Conservation (phyloP, 53 echinoderm and acorn worm genomes). For the Luidia sarsii region DNA sequence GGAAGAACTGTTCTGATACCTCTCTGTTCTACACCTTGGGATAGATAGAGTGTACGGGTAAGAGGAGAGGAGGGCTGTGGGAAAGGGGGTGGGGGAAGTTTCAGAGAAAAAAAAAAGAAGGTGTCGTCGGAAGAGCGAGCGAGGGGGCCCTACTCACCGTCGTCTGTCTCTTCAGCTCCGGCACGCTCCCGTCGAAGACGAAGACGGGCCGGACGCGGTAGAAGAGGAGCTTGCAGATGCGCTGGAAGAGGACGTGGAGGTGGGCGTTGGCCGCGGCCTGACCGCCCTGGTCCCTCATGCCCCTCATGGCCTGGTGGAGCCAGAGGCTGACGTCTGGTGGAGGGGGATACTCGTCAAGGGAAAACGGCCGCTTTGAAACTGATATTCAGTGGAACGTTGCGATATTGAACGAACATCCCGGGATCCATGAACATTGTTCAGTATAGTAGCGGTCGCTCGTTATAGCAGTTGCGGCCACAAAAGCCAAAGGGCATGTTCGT, state of each 20-base stretch:
- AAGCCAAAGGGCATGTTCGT: too few relatives aligned
- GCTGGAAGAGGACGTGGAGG: conserved; percentile 81
- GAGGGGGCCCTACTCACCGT: conserved; percentile 80
- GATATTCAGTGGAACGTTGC: too few relatives aligned
- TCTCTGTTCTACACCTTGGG: too few relatives aligned
- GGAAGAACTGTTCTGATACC: too few relatives aligned
- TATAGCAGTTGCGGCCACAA: too few relatives aligned
- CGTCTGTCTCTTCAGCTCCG: conserved; percentile 90
- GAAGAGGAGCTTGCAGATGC: conserved; percentile 94
- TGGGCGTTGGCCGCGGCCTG: conserved; percentile 73
- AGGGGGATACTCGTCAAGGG: too few relatives aligned
- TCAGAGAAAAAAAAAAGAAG: neutral
- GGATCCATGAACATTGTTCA: too few relatives aligned
- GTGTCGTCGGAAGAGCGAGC: neutral
- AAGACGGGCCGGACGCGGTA: conserved; percentile 93
- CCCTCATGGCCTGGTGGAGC: conserved; percentile 90
- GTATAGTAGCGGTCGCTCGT: too few relatives aligned
- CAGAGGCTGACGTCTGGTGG: conserved; percentile 90
- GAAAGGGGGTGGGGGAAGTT: neutral
- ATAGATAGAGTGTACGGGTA: too few relatives aligned
- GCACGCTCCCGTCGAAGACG: conserved; percentile 92
- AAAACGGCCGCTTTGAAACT: too few relatives aligned
- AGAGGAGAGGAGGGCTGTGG: too few relatives aligned
- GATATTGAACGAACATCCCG: too few relatives aligned
- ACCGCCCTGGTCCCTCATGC: conserved; percentile 72